phyloP scores from a whole-genome alignment of 2,888 invertebrate species.

The Ichneumoninae sp. region DNA sequence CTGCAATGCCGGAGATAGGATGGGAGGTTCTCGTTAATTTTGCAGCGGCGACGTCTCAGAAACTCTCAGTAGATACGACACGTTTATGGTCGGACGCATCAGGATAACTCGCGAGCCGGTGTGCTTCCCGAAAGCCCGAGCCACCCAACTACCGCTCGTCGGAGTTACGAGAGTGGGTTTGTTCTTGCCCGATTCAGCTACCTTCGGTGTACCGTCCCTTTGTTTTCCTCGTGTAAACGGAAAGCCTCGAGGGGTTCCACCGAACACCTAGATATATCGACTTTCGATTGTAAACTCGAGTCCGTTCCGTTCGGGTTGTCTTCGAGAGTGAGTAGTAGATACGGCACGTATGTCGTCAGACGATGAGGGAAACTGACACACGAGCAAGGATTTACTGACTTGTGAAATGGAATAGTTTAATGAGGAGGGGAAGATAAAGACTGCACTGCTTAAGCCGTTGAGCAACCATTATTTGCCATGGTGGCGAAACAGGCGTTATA shows the following conservation, averaged over 20 bases:
- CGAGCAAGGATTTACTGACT: neutral
- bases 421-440: neutral
- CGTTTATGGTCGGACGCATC: slow-evolving; percentile 58
- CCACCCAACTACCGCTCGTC: neutral
- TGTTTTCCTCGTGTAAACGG: slow-evolving; percentile 29
- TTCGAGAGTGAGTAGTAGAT: neutral
- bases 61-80: slow-evolving; percentile 58
- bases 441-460: no score
- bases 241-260: slow-evolving; percentile 6
- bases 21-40: slow-evolving; percentile 32
- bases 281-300: slow-evolving; percentile 9
- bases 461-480: no score
- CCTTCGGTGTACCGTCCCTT: slow-evolving; percentile 19
- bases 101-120: neutral
- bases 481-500: no score
- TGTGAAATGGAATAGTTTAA: neutral
- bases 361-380: no score
- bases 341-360: slow-evolving; percentile 2
- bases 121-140: neutral
- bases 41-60: slow-evolving; percentile 39
- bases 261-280: slow-evolving; percentile 32
- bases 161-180: slow-evolving; percentile 3
- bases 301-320: neutral
- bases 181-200: slow-evolving; percentile 37
- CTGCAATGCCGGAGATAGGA: slow-evolving; percentile 18